These are phyloP conservation scores for Alauda arvensis DNA, from an alignment of 2,797 vertebrate genomes.

Conservation along the genomic window DNA sequence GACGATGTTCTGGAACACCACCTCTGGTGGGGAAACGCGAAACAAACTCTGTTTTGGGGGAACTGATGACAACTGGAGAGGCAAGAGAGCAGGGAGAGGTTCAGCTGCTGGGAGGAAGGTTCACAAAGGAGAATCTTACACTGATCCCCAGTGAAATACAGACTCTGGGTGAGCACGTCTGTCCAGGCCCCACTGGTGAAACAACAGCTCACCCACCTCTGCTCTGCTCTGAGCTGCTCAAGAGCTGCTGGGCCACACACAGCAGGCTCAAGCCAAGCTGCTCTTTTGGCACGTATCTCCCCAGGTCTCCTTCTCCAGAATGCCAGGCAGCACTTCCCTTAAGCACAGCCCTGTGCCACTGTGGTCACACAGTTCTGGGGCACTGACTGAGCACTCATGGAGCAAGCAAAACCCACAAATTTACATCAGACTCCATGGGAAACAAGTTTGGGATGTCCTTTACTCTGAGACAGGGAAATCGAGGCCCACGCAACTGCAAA, in stretches of 20 bases:
- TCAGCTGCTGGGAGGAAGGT: not conserved
- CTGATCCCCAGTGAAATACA: too few relatives aligned
- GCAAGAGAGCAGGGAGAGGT: not conserved
- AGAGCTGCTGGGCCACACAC: not conserved
- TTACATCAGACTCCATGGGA: not conserved
- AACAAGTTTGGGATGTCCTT: not conserved
- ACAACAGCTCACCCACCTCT: not conserved
- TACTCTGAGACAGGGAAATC: not conserved
- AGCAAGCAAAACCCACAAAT: not conserved
- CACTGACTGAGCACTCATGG: not conserved
- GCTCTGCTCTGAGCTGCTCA: not conserved
- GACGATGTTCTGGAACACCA: constrained; percentile 84
- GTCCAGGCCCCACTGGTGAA: not conserved
- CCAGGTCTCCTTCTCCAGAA: too few relatives aligned
- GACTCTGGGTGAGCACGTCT: accelerated
- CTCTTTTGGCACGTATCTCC: too few relatives aligned
- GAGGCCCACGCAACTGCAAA: not conserved
- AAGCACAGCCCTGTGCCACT: too few relatives aligned
- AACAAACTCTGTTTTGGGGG: constrained; percentile 76
- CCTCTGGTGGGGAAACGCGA: constrained; percentile 82
- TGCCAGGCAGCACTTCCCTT: too few relatives aligned
- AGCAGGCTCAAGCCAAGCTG: not conserved
- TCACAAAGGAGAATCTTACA: not conserved
- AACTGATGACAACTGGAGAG: constrained; percentile 68
- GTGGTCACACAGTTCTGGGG: not conserved